These are phyloP conservation scores for Gasterosteus nipponicus DNA, from an alignment of 2,113 vertebrate species.

Conservation along the genomic window DNA sequence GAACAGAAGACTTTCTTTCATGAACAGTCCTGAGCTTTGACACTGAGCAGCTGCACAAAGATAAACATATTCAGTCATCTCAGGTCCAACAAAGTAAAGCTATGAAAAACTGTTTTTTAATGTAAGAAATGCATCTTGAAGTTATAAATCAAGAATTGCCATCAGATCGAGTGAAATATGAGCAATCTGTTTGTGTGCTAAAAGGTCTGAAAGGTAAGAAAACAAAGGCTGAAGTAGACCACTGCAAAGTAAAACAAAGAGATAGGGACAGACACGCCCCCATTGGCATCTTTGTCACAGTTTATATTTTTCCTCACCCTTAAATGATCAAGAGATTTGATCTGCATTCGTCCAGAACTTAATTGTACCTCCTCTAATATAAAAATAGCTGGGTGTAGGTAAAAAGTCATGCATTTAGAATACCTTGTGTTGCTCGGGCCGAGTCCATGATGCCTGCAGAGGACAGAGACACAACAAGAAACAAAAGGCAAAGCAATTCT, in stretches of 20 bases:
- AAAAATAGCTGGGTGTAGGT: slow-evolving; percentile 66
- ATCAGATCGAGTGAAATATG: slow-evolving; percentile 16
- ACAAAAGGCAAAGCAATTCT: slow-evolving; percentile 79
- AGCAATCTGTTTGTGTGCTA: not conserved
- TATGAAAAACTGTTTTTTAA: slow-evolving; percentile 9
- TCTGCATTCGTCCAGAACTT: slow-evolving; percentile 66
- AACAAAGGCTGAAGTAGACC: not conserved
- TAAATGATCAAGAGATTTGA: slow-evolving; percentile 50
- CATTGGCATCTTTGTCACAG: slow-evolving; percentile 22
- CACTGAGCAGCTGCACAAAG: slow-evolving; percentile 34
- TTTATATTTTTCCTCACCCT: slow-evolving; percentile 27
- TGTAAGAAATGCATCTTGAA: slow-evolving; percentile 30
- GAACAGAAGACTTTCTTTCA: slow-evolving; percentile 25
- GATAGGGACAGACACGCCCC: slow-evolving; percentile 12
- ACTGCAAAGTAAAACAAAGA: not conserved
- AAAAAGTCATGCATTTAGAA: slow-evolving; percentile 82
- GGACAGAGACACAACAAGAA: slow-evolving; percentile 94
- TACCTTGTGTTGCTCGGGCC: slow-evolving; percentile 99
- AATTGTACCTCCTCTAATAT: slow-evolving; percentile 56
- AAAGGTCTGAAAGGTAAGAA: not conserved
- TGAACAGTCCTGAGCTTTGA: slow-evolving; percentile 26
- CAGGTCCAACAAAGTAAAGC: not conserved
- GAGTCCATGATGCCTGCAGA: slow-evolving; percentile 99
- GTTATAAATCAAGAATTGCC: slow-evolving; percentile 15
- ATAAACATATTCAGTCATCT: slow-evolving; percentile 22